Base-by-base conservation (phyloP, 2,888 invertebrate species). In the Scrobipalpa atriplicella region DNA sequence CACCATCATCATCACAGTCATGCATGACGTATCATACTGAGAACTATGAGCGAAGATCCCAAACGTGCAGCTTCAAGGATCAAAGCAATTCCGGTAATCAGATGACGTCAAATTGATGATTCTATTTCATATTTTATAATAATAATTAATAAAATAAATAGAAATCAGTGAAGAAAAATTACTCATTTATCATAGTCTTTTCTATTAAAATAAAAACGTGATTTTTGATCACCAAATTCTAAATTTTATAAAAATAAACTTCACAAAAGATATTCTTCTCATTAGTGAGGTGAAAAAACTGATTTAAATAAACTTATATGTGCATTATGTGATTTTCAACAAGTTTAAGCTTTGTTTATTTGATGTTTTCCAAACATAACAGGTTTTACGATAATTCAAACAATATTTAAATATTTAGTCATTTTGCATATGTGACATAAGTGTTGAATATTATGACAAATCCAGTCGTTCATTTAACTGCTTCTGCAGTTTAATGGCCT, bases 81-180 rank as follows among this genome's bases (percentile, higher is more conserved):
- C 71, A 72, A 73, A 68, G 62, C 62, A 68, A 68, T 58, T 58
- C 69, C 68, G 69, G 67, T 70, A 69, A 70, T 71, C 68, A 65
- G 58, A 63, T 41, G 71, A 72, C 72, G 73, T 73, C 66, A 67
- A 63, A 29, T 58, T 36, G 38, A n/a, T 56, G 5, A 58, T 11
- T n/a, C 8, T 7, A 56, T 56, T n/a, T 10, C 18, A 11, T 29
- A 6, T 47, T 47, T 1, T 43, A 2, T 3, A 47, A n/a, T 16
- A n/a, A n/a, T n/a, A n/a, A n/a, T n/a, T n/a, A 8, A 0, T 16
- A 6, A 47, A 47, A 47, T 47, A 0, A 43, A 47, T 16, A 16
- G 6, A 47, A 47, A 47, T 8, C 6, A 43, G 13, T 13, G 13
- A 13, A 29, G 2, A 29, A 5, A 3, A 5, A 5, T 29, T 29